phyloP scores from a whole-genome alignment of 2,113 vertebrate species.

The Nothocercus julius region DNA sequence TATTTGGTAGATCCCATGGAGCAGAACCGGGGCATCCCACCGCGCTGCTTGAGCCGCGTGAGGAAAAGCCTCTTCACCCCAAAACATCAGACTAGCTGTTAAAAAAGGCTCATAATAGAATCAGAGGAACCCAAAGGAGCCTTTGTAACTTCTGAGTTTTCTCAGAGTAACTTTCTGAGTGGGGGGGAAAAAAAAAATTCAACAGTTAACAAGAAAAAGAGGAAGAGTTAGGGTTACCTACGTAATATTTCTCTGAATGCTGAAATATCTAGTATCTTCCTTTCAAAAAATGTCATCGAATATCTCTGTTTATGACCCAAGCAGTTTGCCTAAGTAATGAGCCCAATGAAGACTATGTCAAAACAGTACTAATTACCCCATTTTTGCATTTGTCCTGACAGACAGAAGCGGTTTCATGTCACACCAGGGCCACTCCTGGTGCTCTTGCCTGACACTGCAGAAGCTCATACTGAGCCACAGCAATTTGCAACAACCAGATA shows the following conservation, averaged over 20 bases:
- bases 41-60: neutral
- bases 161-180: no score
- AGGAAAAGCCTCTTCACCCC: fast-evolving
- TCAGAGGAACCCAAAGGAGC: neutral
- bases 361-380: neutral
- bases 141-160: neutral
- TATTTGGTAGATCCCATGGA: neutral
- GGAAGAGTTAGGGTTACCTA: neutral
- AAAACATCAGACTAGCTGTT: no score
- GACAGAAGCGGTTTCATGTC: fast-evolving
- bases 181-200: neutral
- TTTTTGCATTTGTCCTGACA: neutral
- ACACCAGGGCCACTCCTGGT: neutral
- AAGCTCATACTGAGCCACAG: neutral
- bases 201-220: neutral
- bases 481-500: neutral
- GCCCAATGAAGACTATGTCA: neutral
- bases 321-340: neutral
- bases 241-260: neutral
- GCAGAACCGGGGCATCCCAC: neutral
- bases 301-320: fast-evolving
- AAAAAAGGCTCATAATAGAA: neutral
- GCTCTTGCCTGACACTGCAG: fast-evolving
- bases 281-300: neutral
- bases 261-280: neutral